Evolutionary conservation across 2,113 vertebrate species (phyloP), one percentile per base, ranked within the genome.

Genomic region (Pterocles burchelli): DNA sequence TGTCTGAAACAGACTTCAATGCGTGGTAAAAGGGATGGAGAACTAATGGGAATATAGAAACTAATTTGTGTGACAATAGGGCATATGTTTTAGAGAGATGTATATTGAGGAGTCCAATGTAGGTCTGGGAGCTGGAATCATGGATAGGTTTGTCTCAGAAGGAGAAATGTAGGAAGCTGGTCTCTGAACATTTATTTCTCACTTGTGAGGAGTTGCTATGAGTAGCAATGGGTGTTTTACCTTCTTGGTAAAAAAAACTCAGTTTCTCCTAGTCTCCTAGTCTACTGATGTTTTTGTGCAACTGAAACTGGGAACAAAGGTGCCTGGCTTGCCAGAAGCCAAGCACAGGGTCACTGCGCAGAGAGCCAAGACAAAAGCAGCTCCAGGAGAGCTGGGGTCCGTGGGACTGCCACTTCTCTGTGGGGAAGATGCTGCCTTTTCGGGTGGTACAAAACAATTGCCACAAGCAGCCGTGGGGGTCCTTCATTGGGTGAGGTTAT

Each of bases 401-500:
- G 0, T 85, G 86, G 54, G 52, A 74, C 43, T 95, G 68, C 11
- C 10, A 2, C 26, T 80, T 74, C 73, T 71, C 43, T 45, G 80
- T 48, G 48, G 73, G 73, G 36, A 84, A 29, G 76, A 91, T 48
- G 38, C 29, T 90, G 93, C 29, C 8, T 92, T 78, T 89, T 93
- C 0, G 5, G 17, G 41, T 94, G 76, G 70, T 31, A n/a, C 34
- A 68, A 63, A 95, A 85, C 57, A 95, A 94, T 78, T 89, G 73
- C 52, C 68, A 77, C 52, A 92, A 92, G 52, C 70, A 72, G 85
- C 70, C 1, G 10, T 66, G 54, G 55, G 33, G 51, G 83, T 84
- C 89, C 57, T 95, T 72, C 61, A 34, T 24, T 95, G 91, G 89
- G 86, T 87, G 93, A 93, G 73, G 77, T 90, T 95, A 92, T 89